These are phyloP conservation scores for Notarius quadriscutis DNA, from an alignment of 2,113 vertebrate species.

Conservation along the genomic window DNA sequence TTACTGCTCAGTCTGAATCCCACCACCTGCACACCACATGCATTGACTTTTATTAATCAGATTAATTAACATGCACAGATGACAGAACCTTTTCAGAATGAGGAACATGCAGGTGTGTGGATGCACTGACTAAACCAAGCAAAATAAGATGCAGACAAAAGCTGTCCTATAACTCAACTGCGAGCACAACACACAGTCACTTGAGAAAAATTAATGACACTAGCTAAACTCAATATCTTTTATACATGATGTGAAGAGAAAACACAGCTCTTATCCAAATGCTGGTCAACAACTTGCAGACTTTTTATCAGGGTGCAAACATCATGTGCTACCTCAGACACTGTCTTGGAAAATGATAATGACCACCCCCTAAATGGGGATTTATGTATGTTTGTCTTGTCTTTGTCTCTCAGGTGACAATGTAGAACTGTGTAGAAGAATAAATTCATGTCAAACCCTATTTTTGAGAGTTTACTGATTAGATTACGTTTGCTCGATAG, in stretches of 20 bases:
- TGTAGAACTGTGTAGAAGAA: no score
- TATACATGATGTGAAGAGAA: background rate
- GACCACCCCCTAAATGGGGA: background rate
- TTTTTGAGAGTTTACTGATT: background rate
- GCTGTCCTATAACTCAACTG: background rate
- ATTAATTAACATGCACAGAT: background rate
- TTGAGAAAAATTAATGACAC: background rate
- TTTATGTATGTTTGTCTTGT: background rate
- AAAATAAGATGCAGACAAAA: slow-evolving; percentile 12
- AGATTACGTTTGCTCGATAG: background rate
- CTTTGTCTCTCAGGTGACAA: background rate
- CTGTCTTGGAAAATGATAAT: background rate
- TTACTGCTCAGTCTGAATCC: background rate
- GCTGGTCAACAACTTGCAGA: background rate
- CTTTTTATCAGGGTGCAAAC: background rate
- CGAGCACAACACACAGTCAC: background rate
- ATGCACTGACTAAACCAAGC: background rate
- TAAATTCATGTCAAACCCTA: no score
- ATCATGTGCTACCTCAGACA: background rate
- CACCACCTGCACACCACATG: background rate
- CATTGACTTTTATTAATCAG: background rate
- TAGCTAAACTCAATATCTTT: background rate
- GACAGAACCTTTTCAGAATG: background rate
- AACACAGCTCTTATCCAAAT: background rate
- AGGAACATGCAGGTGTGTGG: background rate